Conservation (phyloP, 2,113 vertebrate genomes). For the Ptyas mucosa region DNA sequence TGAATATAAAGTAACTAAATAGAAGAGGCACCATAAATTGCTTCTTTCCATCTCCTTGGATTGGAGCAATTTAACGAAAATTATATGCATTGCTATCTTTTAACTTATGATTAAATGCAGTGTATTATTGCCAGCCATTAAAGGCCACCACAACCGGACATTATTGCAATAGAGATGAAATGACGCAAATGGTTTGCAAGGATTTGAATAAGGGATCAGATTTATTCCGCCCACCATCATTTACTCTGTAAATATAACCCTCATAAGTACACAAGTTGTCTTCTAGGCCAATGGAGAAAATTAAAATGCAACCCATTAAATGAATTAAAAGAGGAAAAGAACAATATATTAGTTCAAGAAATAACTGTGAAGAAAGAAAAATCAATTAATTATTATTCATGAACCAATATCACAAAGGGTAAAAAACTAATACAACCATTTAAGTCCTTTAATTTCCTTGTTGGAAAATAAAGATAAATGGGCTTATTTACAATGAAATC, state of each 20-base stretch:
- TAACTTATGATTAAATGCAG: background rate
- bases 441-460: slow-evolving; percentile 30
- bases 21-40: background rate
- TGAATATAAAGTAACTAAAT: background rate
- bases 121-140: background rate
- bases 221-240: background rate
- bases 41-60: background rate
- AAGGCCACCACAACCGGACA: background rate
- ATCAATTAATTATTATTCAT: slow-evolving; percentile 38
- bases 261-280: background rate
- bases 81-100: background rate
- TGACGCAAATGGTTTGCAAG: background rate
- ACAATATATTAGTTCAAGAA: slow-evolving; percentile 15
- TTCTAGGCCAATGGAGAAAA: slow-evolving; percentile 6
- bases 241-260: background rate
- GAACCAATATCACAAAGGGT: slow-evolving; percentile 19
- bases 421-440: slow-evolving; percentile 30
- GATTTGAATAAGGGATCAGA: background rate
- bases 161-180: background rate
- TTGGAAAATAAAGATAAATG: slow-evolving; percentile 29
- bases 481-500: slow-evolving; percentile 25
- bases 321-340: slow-evolving; percentile 14
- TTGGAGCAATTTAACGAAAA: background rate
- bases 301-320: slow-evolving; percentile 17
- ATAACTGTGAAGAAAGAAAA: slow-evolving; percentile 7